Conservation (phyloP, 2,797 vertebrate species). For the Anas capensis region DNA sequence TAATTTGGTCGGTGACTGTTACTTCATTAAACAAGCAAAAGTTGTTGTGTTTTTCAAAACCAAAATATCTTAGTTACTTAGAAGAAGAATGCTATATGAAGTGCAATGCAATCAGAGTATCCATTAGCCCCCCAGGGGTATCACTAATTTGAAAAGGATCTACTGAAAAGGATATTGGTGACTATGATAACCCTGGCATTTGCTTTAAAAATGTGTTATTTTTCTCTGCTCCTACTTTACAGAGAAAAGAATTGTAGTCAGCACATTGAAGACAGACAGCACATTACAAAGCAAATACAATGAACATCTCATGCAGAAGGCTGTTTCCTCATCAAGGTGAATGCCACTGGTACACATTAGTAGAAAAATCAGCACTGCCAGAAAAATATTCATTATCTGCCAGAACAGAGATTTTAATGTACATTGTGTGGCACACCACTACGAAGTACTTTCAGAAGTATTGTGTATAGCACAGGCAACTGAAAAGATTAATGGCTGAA, state of each 20-base stretch:
- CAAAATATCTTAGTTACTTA: neutral
- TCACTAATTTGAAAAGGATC: conserved; percentile 30
- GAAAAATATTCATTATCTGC: neutral
- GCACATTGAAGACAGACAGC: neutral
- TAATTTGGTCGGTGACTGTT: neutral
- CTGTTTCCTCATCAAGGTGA: neutral
- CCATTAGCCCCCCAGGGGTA: neutral
- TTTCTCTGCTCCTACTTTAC: neutral
- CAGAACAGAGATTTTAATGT: neutral
- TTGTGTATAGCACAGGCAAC: neutral
- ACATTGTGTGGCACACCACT: neutral
- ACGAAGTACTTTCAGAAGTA: neutral
- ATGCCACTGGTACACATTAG: neutral
- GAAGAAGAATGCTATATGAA: neutral
- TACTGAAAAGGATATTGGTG: neutral
- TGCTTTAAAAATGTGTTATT: neutral
- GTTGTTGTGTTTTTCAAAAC: neutral
- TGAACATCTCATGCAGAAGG: neutral
- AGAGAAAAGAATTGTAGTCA: neutral
- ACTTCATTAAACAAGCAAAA: neutral
- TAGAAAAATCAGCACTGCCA: neutral
- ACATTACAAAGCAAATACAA: neutral
- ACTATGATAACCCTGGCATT: neutral
- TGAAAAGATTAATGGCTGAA: neutral
- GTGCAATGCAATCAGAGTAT: neutral